phyloP scores from a whole-genome alignment of 2,113 vertebrate species.

The Chloropsis cyanopogon region DNA sequence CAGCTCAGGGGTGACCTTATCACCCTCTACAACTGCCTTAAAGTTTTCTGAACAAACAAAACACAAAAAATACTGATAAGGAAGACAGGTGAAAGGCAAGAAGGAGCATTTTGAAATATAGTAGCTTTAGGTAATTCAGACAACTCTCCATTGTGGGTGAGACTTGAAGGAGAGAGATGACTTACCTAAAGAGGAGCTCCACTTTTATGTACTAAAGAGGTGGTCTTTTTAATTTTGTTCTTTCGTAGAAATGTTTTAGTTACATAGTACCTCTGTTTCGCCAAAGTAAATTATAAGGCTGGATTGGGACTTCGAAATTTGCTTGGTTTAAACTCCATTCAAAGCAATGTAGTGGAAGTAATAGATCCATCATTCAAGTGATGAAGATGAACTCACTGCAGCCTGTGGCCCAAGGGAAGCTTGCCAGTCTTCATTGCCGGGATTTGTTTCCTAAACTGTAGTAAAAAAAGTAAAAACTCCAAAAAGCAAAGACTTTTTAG shows the following conservation, averaged over 20 bases:
- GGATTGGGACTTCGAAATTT: neutral
- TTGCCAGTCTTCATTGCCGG: neutral
- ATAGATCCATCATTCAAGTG: neutral
- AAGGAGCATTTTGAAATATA: neutral
- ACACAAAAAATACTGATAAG: neutral
- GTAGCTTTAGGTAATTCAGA: neutral
- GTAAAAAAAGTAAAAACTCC: neutral
- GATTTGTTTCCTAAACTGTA: neutral
- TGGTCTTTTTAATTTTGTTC: rapidly evolving
- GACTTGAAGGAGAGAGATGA: neutral
- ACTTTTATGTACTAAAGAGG: too few relatives aligned
- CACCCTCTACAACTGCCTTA: neutral
- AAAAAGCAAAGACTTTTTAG: neutral
- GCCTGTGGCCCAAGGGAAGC: neutral
- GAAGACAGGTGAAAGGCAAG: neutral
- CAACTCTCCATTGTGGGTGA: neutral
- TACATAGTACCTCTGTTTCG: neutral
- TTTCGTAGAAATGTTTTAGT: neutral
- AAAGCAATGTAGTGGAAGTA: neutral
- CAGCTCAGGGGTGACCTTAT: neutral
- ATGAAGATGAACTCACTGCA: neutral
- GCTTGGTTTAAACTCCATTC: neutral
- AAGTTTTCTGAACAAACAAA: neutral
- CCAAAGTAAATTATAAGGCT: neutral
- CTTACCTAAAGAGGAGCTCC: neutral